Base-by-base conservation (phyloP, 2,797 vertebrate genomes). In the Chanos chanos region DNA sequence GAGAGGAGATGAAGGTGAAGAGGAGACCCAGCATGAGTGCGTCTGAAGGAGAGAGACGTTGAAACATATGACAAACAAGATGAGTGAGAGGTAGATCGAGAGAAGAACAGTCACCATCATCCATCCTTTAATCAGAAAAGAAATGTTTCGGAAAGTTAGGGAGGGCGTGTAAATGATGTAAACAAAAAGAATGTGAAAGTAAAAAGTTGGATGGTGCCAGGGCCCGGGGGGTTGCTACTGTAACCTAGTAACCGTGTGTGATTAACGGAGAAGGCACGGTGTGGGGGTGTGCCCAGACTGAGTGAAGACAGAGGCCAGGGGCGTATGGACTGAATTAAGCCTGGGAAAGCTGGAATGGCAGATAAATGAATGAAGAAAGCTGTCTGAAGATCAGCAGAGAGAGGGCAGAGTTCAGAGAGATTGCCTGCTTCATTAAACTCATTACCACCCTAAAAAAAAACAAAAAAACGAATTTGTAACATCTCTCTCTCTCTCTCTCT, bases 211-310 rank as follows among this genome's bases (percentile, higher is more conserved):
- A 34, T 50, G 6, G 39, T 52, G 30, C 54, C 27, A 16, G 54
- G 55, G 15, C 9, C 49, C 39, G 39, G 40, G 15, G 53, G 50
- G 47, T 64, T 51, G 60, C 61, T 53, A 62, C 68, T 71, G 43
- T 66, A 64, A 66, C 72, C 67, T 60, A 54, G 57, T 61, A 70
- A 70, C 57, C 57, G 41, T 59, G 30, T 68, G 64, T 71, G 71
- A 71, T 74, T 68, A 68, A 65, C 58, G 59, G 33, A 68, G 70
- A 64, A 64, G 61, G 52, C 8, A 48, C 9, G 13, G 21, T 40
- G 55, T 33, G 39, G 64, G 51, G 22, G 54, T 25, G 31, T 19
- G 64, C 54, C 48, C 36, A 15, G 47, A 31, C 52, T 50, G 39
- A 53, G 57, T 64, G 47, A 64, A 56, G 58, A 64, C 64, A 36